These are phyloP conservation scores for Apodemus agrarius DNA, from an alignment of 2,797 vertebrate genomes.

Conservation along the genomic window DNA sequence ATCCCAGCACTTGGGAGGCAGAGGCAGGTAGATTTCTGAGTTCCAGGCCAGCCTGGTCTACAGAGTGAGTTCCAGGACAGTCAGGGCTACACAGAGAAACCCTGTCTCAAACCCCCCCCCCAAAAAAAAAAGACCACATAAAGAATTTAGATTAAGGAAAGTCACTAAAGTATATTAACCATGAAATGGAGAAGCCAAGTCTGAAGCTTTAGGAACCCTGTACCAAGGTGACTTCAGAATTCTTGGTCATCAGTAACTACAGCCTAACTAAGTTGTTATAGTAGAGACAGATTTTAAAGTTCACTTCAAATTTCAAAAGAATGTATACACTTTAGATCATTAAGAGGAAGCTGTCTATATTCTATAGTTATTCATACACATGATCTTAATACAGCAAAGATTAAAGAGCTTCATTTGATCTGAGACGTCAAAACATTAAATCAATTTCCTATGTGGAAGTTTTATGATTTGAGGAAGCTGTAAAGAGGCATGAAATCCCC, in stretches of 20 bases:
- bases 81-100: no score
- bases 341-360: not conserved
- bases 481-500: not conserved
- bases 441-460: not conserved
- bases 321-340: not conserved
- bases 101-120: no score
- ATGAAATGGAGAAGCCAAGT: not conserved
- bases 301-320: not conserved
- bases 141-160: conserved; percentile 12
- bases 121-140: not conserved
- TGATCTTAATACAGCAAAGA: not conserved
- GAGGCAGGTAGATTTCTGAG: no score
- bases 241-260: not conserved
- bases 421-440: conserved; percentile 10
- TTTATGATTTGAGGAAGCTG: not conserved
- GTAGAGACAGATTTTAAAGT: not conserved
- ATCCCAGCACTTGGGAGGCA: no score
- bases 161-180: not conserved
- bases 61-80: no score
- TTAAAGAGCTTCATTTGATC: not conserved
- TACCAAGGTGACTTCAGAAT: not conserved
- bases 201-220: not conserved
- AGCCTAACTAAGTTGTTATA: not conserved
- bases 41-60: no score
- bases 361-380: not conserved